A percentile compares a stretch with the other conserved stretches of the same genome.
These are phyloP conservation scores for Synanthedon formicaeformis DNA, from an alignment of 2,888 invertebrate genomes.

Conservation along the genomic window DNA sequence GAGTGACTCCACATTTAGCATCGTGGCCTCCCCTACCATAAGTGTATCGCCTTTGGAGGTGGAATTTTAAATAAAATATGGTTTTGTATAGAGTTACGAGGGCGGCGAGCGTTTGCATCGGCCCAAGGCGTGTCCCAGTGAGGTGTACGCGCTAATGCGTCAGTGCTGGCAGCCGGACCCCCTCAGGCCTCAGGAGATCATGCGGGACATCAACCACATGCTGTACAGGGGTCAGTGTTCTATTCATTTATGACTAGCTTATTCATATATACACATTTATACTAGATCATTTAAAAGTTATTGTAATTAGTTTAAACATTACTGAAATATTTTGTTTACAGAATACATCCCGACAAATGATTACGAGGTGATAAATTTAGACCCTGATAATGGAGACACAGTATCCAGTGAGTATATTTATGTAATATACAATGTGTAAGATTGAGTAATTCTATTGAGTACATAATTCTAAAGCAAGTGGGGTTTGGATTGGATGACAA, in stretches of 20 bases:
- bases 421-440: no score
- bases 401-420: conserved; percentile 44
- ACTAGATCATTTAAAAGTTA: no score
- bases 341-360: conserved; percentile 53
- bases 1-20: no score
- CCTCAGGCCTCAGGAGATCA: conserved; percentile 85
- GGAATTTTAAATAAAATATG: neutral
- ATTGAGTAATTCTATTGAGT: no score
- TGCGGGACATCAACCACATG: conserved; percentile 86
- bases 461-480: no score
- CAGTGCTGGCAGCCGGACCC: conserved; percentile 86
- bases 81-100: conserved; percentile 69
- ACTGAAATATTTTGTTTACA: conserved; percentile 11
- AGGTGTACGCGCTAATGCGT: conserved; percentile 80
- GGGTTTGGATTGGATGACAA: no score
- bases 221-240: conserved; percentile 72
- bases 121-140: conserved; percentile 77
- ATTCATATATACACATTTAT: no score
- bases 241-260: neutral
- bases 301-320: no score
- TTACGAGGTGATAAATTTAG: conserved; percentile 52
- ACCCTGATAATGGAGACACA: conserved; percentile 42
- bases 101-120: conserved; percentile 77
- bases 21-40: no score
- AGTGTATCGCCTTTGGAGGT: no score